A percentile compares a stretch with the other conserved stretches of the same genome.
These are phyloP conservation scores for Plutella xylostella DNA, from an alignment of 2,888 invertebrate species.

Conservation along the genomic window DNA sequence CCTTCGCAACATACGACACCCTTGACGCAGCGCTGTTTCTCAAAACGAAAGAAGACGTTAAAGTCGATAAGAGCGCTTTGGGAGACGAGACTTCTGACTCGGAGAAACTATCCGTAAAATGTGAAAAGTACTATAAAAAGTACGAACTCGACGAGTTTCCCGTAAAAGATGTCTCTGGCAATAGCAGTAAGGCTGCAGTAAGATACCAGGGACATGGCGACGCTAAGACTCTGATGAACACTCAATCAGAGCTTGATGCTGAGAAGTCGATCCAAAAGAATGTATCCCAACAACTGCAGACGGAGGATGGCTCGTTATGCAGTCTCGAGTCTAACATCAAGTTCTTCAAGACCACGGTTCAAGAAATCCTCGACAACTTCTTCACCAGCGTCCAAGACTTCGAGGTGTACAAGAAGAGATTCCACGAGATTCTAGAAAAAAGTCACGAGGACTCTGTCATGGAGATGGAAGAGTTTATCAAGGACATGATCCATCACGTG, in stretches of 20 bases:
- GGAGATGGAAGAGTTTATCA: constrained; percentile 52
- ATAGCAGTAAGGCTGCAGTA: constrained; percentile 14
- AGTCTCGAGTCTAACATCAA: constrained; percentile 47
- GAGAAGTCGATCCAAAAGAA: constrained; percentile 37
- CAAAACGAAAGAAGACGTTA: too few species aligned
- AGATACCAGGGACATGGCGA: not conserved
- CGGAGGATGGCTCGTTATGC: constrained; percentile 28
- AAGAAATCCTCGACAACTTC: constrained; percentile 50
- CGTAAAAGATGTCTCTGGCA: constrained; percentile 32
- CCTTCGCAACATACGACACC: too few species aligned
- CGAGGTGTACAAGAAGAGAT: constrained; percentile 44
- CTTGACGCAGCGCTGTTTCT: too few species aligned
- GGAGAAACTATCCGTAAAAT: too few species aligned
- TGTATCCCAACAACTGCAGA: constrained; percentile 38
- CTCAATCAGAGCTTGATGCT: constrained; percentile 36
- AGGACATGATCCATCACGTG: constrained; percentile 49
- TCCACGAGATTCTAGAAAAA: constrained; percentile 41
- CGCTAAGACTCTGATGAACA: constrained; percentile 7
- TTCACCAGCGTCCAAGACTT: constrained; percentile 42
- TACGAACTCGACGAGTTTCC: constrained; percentile 45
- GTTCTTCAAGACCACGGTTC: constrained; percentile 45
- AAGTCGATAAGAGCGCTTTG: too few species aligned
- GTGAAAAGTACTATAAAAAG: constrained; percentile 39
- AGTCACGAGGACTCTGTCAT: constrained; percentile 34
- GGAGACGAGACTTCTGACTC: too few species aligned